Base-by-base conservation (phyloP, 1,140 invertebrate genomes). In the Asbolus verrucosus region DNA sequence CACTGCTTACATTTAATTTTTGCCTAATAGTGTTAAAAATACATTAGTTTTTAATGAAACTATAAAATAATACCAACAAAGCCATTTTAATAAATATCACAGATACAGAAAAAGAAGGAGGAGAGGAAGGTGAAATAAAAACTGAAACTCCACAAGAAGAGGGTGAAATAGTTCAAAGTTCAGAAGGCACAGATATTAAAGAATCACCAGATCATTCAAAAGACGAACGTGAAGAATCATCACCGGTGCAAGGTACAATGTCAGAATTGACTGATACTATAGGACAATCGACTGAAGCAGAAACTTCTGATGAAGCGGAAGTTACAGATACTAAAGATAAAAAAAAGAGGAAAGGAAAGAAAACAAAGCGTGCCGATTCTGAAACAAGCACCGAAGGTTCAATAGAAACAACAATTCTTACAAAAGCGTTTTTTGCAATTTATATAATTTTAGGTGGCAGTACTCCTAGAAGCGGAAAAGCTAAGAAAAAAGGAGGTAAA, bases 401-500 rank as follows among this genome's bases (percentile, higher is more conserved):
- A 2, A 36, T 41, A 59, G 61, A 69, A 27, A 5, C 5, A 65
- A 15, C 36, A 65, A 41, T 6, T 41, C 8, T 11, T 30, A 30
- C 5, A 30, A 8, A n/a, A n/a, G n/a, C n/a, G n/a, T n/a, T n/a
- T n/a, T n/a, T n/a, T n/a, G n/a, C n/a, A n/a, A n/a, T n/a, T n/a
- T n/a, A 62, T 36, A 11, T 8, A 36, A 36, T 36, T 36, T 36
- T n/a, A 36, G 33, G 33, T 36, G 3, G 19, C 1, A 30, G n/a
- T 24, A 54, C 18, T 54, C 19, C 19, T 4, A 24, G 46, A 27
- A 54, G 0, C 14, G 46, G 21, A 54, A 78, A 71, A 63, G 83
- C 80, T 77, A 83, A 71, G 71, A 71, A 69, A 54, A 82, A 78
- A 77, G 84, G 24, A 27, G 24, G 75, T 72, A 74, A 60, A 81